A percentile compares a stretch with the other conserved stretches of the same genome.
phyloP scores from a whole-genome alignment of 2,113 vertebrate genomes.

The Otus sunia region DNA sequence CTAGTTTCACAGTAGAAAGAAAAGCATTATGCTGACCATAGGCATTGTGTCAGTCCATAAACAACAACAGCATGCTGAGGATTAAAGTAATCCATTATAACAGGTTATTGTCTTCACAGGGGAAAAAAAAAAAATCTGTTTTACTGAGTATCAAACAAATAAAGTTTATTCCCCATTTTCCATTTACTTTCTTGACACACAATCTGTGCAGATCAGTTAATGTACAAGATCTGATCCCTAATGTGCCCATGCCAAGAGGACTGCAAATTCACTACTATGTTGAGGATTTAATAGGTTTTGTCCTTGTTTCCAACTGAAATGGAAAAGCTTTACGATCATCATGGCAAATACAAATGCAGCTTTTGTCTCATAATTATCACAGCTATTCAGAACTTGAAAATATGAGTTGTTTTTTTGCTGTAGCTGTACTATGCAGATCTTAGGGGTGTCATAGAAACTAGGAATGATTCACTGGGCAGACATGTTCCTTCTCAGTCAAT shows the following conservation, averaged over 20 bases:
- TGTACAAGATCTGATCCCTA: not conserved
- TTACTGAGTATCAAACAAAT: not conserved
- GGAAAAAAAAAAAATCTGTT: not conserved
- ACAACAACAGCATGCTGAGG: not conserved
- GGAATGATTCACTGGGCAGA: constrained; percentile 11
- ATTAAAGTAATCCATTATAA: not conserved
- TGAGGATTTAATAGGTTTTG: not conserved
- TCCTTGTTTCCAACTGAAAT: not conserved
- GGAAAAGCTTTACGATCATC: not conserved
- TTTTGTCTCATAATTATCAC: constrained; percentile 25
- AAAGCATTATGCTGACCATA: not conserved
- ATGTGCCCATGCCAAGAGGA: not conserved
- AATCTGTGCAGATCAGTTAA: not conserved
- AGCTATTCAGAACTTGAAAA: constrained; percentile 28
- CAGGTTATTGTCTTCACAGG: not conserved
- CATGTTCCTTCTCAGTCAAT: not conserved
- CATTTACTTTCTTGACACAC: not conserved
- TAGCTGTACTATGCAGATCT: constrained; percentile 3
- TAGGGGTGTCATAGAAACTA: constrained; percentile 51
- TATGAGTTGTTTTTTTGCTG: constrained; percentile 21
- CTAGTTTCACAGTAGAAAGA: not conserved
- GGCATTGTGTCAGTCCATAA: not conserved
- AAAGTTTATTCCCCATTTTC: not conserved
- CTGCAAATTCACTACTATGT: not conserved
- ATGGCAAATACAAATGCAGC: not conserved